These are phyloP conservation scores for Anoplolepis gracilipes DNA, from an alignment of 1,140 invertebrate genomes.

Conservation along the genomic window DNA sequence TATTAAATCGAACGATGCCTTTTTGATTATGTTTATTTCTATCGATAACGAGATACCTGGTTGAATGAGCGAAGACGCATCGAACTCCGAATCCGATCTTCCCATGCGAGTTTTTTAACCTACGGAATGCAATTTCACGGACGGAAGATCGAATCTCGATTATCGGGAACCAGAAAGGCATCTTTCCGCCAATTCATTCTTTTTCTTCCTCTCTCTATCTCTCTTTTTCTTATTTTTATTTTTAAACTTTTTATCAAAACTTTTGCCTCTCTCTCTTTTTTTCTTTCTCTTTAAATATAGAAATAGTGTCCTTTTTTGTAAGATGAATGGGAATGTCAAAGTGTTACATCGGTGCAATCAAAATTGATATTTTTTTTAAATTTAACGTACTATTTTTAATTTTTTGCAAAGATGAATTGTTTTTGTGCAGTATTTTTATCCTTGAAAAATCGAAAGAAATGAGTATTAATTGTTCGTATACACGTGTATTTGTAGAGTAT, in stretches of 20 bases:
- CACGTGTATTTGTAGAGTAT: background rate
- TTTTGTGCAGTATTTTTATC: slow-evolving; percentile 1
- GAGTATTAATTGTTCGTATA: background rate
- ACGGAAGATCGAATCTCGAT: background rate
- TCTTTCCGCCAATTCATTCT: background rate
- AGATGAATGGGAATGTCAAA: slow-evolving; percentile 1
- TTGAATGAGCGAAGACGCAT: background rate
- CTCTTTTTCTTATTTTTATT: background rate
- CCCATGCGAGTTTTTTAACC: background rate
- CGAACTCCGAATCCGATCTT: background rate
- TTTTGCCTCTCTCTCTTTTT: too few species aligned
- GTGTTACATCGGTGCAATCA: background rate
- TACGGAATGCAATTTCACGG: background rate
- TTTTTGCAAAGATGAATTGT: background rate
- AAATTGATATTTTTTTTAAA: background rate
- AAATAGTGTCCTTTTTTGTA: background rate
- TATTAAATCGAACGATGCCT: slow-evolving; percentile 11
- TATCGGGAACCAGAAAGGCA: background rate
- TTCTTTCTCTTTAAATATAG: too few species aligned
- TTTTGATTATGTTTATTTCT: slow-evolving; percentile 24
- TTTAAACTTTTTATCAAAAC: background rate
- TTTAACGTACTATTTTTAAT: background rate
- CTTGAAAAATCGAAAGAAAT: background rate
- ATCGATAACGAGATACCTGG: background rate
- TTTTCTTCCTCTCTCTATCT: background rate